Percentiles rank a stretch among this genome's conserved stretches.
Evolutionary conservation across 1,140 invertebrate species (phyloP).

Genomic region (Rhagoletis pomonella): DNA sequence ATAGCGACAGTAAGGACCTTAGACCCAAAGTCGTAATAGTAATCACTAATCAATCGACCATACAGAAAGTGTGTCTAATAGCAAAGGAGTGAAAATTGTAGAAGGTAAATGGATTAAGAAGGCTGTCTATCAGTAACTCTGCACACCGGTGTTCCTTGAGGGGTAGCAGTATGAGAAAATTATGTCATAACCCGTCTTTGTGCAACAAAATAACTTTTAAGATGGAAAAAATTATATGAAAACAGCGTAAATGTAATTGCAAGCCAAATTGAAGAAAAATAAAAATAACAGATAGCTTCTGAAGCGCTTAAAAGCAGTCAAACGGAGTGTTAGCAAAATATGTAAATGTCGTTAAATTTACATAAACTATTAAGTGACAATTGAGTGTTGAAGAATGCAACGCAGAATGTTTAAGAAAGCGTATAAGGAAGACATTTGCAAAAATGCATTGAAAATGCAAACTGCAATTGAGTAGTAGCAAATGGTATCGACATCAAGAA

Average conservation of each 20-base stretch:
- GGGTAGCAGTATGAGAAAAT: too few relatives aligned
- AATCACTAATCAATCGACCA: too few relatives aligned
- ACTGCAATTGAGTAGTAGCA: constrained; percentile 39
- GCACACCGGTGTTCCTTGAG: too few relatives aligned
- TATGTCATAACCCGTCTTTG: too few relatives aligned
- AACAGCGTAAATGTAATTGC: neutral
- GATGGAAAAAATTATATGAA: too few relatives aligned
- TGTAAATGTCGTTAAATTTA: neutral
- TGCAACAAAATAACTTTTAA: too few relatives aligned
- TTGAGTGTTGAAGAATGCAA: neutral
- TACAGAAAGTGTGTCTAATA: too few relatives aligned
- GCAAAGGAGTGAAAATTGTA: too few relatives aligned
- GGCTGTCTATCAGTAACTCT: too few relatives aligned
- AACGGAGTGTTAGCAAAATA: neutral
- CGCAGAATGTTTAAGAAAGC: constrained; percentile 3
- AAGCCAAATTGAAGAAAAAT: neutral
- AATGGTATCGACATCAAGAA: constrained; percentile 1
- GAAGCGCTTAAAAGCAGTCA: neutral
- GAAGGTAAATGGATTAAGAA: too few relatives aligned
- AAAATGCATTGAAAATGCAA: constrained; percentile 31
- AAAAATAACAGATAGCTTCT: neutral
- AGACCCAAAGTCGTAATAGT: too few relatives aligned
- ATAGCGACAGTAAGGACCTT: too few relatives aligned
- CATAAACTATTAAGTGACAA: neutral
- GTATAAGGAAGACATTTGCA: neutral